phyloP scores from a whole-genome alignment of 2,888 invertebrate species.

The Phaedon cochleariae region DNA sequence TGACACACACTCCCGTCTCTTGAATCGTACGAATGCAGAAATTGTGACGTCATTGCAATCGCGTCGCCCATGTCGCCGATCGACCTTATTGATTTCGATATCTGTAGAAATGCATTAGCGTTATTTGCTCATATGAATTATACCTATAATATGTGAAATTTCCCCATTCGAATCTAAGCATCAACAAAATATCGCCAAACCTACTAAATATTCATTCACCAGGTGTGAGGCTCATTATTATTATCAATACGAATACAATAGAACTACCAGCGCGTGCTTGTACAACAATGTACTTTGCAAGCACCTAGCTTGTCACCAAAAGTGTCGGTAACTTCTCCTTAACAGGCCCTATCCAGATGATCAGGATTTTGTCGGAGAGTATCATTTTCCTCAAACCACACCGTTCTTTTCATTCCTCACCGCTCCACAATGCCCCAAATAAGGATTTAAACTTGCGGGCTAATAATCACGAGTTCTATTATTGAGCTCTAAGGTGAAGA shows the following conservation, averaged over 20 bases:
- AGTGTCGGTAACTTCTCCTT: constrained; percentile 40
- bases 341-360: constrained; percentile 40
- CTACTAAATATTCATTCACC: no score
- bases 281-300: neutral
- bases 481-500: constrained; percentile 20
- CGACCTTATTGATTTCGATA: no score
- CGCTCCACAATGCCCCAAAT: constrained; percentile 11
- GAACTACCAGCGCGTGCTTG: neutral
- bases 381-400: constrained; percentile 40
- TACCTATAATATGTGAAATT: no score
- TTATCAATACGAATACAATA: neutral
- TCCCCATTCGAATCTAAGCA: no score
- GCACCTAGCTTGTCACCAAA: constrained; percentile 25
- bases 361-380: constrained; percentile 42
- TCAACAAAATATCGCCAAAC: no score
- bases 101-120: no score
- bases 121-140: no score
- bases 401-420: constrained; percentile 13
- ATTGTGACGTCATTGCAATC: no score
- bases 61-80: no score
- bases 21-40: no score
- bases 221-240: no score
- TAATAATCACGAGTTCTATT: constrained; percentile 21
- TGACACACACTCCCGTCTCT: no score
- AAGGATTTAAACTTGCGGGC: constrained; percentile 22